Conservation (phyloP, 1,140 invertebrate genomes). For the Arctopsyche grandis region DNA sequence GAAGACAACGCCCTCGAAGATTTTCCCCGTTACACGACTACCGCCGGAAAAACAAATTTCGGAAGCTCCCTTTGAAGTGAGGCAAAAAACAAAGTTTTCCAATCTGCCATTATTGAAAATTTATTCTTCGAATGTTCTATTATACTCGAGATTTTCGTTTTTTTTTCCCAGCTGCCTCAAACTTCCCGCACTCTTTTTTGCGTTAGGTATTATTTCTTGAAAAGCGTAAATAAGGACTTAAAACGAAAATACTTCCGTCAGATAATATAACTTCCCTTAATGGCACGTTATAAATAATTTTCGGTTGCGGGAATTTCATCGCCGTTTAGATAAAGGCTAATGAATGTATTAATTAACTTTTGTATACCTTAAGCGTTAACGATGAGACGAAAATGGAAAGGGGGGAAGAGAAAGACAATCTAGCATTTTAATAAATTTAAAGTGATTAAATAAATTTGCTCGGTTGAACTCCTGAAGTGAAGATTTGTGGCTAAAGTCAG, state of each 20-base stretch:
- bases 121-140: conserved; percentile 28
- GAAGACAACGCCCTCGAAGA: neutral
- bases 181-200: neutral
- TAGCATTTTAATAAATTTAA: too few species aligned
- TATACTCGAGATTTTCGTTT: conserved; percentile 15
- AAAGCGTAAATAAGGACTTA: neutral
- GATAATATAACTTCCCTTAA: conserved; percentile 21
- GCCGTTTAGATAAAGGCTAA: conserved; percentile 21
- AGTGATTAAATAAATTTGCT: too few species aligned
- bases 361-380: conserved; percentile 17
- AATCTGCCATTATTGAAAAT: conserved; percentile 37
- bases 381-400: neutral
- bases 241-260: neutral
- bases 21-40: neutral
- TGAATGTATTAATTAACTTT: conserved; percentile 29
- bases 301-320: neutral
- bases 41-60: conserved; percentile 21
- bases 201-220: neutral
- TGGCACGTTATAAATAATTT: conserved; percentile 16
- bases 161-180: neutral
- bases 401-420: neutral
- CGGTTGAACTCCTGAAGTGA: too few species aligned
- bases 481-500: too few species aligned
- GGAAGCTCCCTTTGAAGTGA: conserved; percentile 19
- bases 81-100: conserved; percentile 34